A percentile compares a stretch with the other conserved stretches of the same genome.
These are phyloP conservation scores for Dicaeum eximium DNA, from an alignment of 2,113 vertebrate genomes.

Conservation along the genomic window DNA sequence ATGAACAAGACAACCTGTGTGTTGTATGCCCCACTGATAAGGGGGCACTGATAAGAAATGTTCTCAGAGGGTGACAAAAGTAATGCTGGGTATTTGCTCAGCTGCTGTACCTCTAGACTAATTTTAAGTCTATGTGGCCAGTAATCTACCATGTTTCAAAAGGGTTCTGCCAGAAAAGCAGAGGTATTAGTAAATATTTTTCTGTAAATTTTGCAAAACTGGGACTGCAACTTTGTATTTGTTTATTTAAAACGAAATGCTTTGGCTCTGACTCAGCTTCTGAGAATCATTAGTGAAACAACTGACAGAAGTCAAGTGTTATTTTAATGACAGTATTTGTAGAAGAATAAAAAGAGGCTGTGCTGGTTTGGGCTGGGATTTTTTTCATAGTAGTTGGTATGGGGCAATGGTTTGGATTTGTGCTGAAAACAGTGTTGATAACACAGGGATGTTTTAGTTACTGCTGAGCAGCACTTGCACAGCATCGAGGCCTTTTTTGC, in stretches of 20 bases:
- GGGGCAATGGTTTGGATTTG: neutral
- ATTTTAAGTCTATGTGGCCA: neutral
- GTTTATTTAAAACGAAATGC: neutral
- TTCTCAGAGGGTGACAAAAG: neutral
- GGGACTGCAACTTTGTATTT: neutral
- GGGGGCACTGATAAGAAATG: fast-evolving
- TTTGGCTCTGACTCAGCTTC: neutral
- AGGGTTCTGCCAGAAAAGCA: neutral
- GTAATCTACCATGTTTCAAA: neutral
- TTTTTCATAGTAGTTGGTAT: neutral
- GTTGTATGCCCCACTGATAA: fast-evolving
- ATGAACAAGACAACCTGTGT: neutral
- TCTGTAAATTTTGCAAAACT: neutral
- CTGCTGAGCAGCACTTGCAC: neutral
- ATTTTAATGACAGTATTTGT: neutral
- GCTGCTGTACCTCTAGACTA: neutral
- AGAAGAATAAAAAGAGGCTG: neutral
- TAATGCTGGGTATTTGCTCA: neutral
- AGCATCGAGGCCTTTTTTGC: neutral
- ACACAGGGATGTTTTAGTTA: neutral
- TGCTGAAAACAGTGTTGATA: neutral
- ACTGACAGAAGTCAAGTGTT: neutral
- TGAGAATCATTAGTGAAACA: neutral
- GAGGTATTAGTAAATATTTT: neutral
- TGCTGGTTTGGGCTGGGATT: neutral